Percentiles rank a stretch among this genome's conserved stretches.
phyloP scores from a whole-genome alignment of 35 echinoderm and acorn worm species.

The Chiridota heheva region DNA sequence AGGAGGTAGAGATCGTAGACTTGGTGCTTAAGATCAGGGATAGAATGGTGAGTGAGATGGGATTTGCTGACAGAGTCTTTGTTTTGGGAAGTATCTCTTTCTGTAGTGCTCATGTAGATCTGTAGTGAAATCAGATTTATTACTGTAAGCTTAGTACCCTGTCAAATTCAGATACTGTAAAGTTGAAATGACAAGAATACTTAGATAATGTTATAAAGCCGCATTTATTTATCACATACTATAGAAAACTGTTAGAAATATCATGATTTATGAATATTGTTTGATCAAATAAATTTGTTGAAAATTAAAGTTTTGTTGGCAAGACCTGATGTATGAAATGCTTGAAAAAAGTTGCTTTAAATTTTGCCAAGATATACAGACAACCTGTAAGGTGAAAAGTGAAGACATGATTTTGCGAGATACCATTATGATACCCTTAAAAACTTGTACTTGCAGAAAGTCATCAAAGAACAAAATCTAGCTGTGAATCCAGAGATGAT shows the following conservation, averaged over 20 bases:
- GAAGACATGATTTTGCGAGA: neutral
- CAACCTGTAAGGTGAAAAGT: neutral
- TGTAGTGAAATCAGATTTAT: neutral
- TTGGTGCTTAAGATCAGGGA: slow-evolving; percentile 92
- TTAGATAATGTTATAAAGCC: neutral
- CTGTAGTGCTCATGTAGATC: neutral
- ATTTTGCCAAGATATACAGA: neutral
- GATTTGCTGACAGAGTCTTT: no score
- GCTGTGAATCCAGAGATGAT: slow-evolving; percentile 82
- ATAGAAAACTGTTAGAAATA: no score
- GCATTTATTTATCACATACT: no score
- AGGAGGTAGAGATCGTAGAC: slow-evolving; percentile 96
- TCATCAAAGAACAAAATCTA: slow-evolving; percentile 56
- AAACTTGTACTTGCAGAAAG: slow-evolving; percentile 54
- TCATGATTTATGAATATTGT: no score
- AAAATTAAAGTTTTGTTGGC: neutral
- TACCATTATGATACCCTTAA: no score
- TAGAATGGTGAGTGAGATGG: slow-evolving; percentile 89
- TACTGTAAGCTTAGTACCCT: neutral
- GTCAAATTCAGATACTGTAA: neutral
- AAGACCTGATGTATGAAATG: neutral
- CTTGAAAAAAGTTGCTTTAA: neutral
- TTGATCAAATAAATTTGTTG: no score
- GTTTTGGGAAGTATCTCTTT: neutral
- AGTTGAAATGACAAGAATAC: neutral